Base-by-base conservation (phyloP, 2,888 invertebrate genomes). In the Julus scandinavius region DNA sequence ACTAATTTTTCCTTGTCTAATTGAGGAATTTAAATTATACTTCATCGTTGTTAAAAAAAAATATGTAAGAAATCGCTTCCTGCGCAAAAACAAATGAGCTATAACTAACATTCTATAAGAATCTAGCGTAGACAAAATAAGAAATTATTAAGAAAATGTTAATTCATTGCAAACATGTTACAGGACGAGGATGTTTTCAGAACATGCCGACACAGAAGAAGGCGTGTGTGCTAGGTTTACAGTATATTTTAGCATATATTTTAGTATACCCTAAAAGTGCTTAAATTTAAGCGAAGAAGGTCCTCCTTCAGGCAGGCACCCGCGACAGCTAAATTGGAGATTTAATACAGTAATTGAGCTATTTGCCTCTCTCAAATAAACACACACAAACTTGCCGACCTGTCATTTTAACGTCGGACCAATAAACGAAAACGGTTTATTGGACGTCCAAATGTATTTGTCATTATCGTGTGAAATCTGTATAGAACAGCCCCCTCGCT, bases 321-420 rank as follows among this genome's bases (percentile, higher is more conserved):
- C 20, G 72, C 72, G 72, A 20, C 72, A 29, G 72, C 72, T 29
- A 72, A 72, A 72, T 72, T 72, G 72, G 72, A 72, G 72, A 72
- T 72, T 72, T 72, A 72, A 72, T 72, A 72, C 72, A 72, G 72
- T 72, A 72, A 72, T 72, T 72, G 72, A 72, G 72, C 72, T 72
- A 72, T 72, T 72, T 72, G 72, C 72, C 72, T 29, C 72, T 29
- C 72, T 72, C 72, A 72, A 72, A 72, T 72, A 72, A 72, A 72
- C 72, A 72, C 72, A 72, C 72, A 29, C n/a, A 72, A 72, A 72
- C 72, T 72, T 29, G 72, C 72, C 72, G 72, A 72, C 72, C 72
- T 72, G 72, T 72, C 72, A 72, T 72, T 72, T 72, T 29, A 72
- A 72, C 72, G 72, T 72, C 72, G 72, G 72, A 72, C 72, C 72